These are phyloP conservation scores for Lepidonotus clava DNA, from an alignment of 2,888 invertebrate genomes.

Conservation along the genomic window DNA sequence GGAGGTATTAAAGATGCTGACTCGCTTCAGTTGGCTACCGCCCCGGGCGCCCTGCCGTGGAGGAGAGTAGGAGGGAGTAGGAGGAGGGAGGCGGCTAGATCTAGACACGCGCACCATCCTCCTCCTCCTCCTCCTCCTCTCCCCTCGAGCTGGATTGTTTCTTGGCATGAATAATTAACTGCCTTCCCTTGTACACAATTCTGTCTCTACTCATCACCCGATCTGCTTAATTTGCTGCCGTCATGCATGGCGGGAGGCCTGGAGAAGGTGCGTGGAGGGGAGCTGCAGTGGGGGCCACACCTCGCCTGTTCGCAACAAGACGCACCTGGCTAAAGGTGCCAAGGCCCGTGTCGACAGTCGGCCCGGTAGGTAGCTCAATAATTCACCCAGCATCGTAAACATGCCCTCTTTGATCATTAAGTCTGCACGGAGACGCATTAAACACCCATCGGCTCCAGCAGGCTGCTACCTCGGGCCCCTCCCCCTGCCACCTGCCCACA, in stretches of 20 bases:
- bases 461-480: not conserved
- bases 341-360: not conserved
- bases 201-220: slow-evolving; percentile 42
- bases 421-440: slow-evolving; percentile 8
- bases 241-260: not conserved
- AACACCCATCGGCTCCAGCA: not conserved
- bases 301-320: too few relatives aligned
- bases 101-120: slow-evolving; percentile 5
- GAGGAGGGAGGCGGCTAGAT: slow-evolving; percentile 1
- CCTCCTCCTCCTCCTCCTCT: not conserved
- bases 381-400: not conserved
- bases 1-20: too few relatives aligned
- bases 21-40: not conserved
- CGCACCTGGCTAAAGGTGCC: too few relatives aligned
- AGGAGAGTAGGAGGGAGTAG: not conserved
- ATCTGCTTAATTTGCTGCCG: not conserved
- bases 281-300: not conserved
- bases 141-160: slow-evolving; percentile 25
- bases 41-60: not conserved
- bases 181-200: slow-evolving; percentile 43
- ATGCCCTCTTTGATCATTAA: not conserved
- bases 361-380: not conserved
- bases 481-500: not conserved
- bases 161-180: slow-evolving; percentile 37
- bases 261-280: not conserved